Evolutionary conservation across 1,140 invertebrate genomes (phyloP), one percentile per base, ranked within the genome.

Genomic region (Artemia franciscana): DNA sequence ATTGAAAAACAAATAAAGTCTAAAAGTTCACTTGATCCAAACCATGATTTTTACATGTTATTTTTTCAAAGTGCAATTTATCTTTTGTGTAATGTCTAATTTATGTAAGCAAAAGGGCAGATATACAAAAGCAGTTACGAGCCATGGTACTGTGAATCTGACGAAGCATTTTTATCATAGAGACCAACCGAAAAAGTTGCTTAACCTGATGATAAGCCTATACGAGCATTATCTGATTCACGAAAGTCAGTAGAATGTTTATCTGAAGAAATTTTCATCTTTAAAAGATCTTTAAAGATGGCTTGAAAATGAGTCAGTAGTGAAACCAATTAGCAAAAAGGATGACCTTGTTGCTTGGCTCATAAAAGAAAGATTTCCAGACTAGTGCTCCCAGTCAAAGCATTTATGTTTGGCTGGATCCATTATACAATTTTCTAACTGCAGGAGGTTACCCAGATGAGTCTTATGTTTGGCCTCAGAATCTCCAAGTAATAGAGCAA

Each of bases 351-450:
- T 78, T 5, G 77, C 81, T n/a, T 80, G 79, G 72, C 67, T 78
- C 69, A 68, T 81, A 0, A 72, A 79, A 2, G 71, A 78, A 26
- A 77, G 80, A n/a, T 74, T 88, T 58, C 73, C 79, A 26, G 90
- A 95, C 86, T 3, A 78, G 79, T 60, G 84, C 92, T 73, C 69
- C 79, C 5, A 74, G 79, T 1, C 93, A 98, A 71, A 91, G 85
- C 4, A 82, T 98, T 58, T 99, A 99, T 73, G 95, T 99, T 0
- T 99, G 95, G 95, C 70, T 99, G 57, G 95, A 99, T 79, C 95
- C 95, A 1, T 73, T 99, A 2, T 78, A 91, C 0, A 97, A 94
- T 77, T 99, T 98, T 73, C 77, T 98, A 58, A 92, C 93, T 1
- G 85, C 83, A 3, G 71, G 80, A 5, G 89, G 88, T 3, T 94